Evolutionary conservation across 1,140 invertebrate species (phyloP), one percentile per base, ranked within the genome.

Genomic region (Drosophila setifemur): DNA sequence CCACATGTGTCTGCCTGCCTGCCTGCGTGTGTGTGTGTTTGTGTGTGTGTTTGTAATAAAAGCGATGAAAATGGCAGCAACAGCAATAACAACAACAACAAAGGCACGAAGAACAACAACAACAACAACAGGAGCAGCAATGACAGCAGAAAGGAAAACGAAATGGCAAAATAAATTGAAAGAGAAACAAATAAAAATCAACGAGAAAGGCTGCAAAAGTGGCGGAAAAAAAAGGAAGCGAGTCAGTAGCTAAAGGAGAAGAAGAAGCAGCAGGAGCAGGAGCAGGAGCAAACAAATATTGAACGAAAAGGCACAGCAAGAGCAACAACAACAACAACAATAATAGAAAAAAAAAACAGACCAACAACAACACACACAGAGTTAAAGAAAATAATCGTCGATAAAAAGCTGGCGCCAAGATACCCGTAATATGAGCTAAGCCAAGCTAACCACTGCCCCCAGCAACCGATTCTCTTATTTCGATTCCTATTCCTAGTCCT

Each of bases 101-200:
- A 78, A 11, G 43, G 29, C 60, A 58, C 75, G 79, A 86, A 74
- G 79, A 83, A 57, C 74, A 86, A 85, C n/a, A 75, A 63, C 49
- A 75, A 58, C 70, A 78, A 78, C 33, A 58, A 40, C 60, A 58
- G 75, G 79, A 86, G 73, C 79, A 83, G 61, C 74, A 86, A 85
- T 85, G 79, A 85, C 79, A 86, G 81, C 75, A 85, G 81, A 86
- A 85, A 85, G 81, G 76, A 85, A 85, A 85, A 86, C 81, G 82
- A 85, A 85, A 86, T 85, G 81, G 75, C 81, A 85, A 85, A 85
- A 85, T 85, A 85, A 85, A 85, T 85, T 85, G 81, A 85, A 85
- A 85, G 81, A 86, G 81, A 86, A 85, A 85, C 81, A 85, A 85
- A 85, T 85, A 85, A 85, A 85, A 85, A 85, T 85, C 81, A 85